Percentiles rank a stretch among this genome's conserved stretches.
These are phyloP conservation scores for Mesaphorura yosii DNA, from an alignment of 1,140 invertebrate species.

Conservation along the genomic window DNA sequence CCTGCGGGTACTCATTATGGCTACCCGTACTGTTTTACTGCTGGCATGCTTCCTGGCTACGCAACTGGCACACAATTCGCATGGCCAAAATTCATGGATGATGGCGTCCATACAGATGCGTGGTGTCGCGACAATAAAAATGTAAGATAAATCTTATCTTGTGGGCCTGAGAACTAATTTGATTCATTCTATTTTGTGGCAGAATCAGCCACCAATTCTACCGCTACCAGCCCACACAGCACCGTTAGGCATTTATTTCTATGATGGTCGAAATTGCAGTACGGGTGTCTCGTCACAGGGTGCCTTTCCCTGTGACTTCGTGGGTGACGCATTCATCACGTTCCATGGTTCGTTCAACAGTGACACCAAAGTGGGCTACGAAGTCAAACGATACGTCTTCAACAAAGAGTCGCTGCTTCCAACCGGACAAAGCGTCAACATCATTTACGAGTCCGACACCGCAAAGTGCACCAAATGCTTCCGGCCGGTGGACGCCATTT, in stretches of 20 bases:
- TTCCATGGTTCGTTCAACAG: slow-evolving; percentile 12
- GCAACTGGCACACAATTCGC: slow-evolving; percentile 4
- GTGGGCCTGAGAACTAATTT: background rate
- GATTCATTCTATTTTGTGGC: background rate
- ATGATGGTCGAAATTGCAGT: background rate
- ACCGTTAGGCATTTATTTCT: slow-evolving; percentile 14
- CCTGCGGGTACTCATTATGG: slow-evolving; percentile 7
- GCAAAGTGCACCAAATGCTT: slow-evolving; percentile 16
- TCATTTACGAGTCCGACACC: slow-evolving; percentile 3
- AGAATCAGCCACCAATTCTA: slow-evolving; percentile 2
- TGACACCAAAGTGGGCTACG: slow-evolving; percentile 6
- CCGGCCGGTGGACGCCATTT: slow-evolving; percentile 23
- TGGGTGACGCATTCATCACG: slow-evolving; percentile 8
- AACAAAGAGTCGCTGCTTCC: background rate
- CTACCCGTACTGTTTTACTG: slow-evolving; percentile 20
- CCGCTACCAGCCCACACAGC: slow-evolving; percentile 11
- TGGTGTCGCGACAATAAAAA: slow-evolving; percentile 13
- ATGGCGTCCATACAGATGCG: slow-evolving; percentile 16
- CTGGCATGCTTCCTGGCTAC: background rate
- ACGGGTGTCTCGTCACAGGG: background rate
- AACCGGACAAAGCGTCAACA: slow-evolving; percentile 9
- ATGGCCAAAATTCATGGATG: slow-evolving; percentile 17
- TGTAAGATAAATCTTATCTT: slow-evolving; percentile 5
- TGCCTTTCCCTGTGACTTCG: slow-evolving; percentile 2
- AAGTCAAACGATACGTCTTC: background rate